phyloP scores from a whole-genome alignment of 2,888 invertebrate species.

The Seira musarum region DNA sequence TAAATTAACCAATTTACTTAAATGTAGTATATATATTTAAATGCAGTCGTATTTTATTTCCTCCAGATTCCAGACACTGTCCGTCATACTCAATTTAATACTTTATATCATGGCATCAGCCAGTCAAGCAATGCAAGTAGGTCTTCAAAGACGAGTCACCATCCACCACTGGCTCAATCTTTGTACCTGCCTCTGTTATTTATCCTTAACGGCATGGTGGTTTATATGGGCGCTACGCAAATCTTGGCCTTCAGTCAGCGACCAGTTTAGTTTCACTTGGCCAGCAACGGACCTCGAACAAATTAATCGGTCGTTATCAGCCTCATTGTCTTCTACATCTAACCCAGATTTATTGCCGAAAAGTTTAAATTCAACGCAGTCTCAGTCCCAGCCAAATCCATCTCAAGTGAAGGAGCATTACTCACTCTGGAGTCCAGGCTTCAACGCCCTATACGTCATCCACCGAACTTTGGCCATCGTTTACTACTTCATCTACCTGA shows the following conservation, averaged over 20 bases:
- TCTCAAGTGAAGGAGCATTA: slow-evolving; percentile 50
- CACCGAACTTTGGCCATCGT: slow-evolving; percentile 63
- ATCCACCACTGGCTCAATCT: slow-evolving; percentile 60
- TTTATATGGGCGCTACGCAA: slow-evolving; percentile 65
- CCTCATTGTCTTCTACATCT: neutral
- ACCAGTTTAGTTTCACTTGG: slow-evolving; percentile 67
- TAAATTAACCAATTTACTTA: neutral
- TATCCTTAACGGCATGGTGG: slow-evolving; percentile 59
- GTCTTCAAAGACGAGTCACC: slow-evolving; percentile 39
- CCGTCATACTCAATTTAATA: slow-evolving; percentile 58
- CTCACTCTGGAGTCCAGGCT: slow-evolving; percentile 65
- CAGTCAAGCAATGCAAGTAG: slow-evolving; percentile 64
- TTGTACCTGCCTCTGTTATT: slow-evolving; percentile 46
- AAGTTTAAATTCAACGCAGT: neutral
- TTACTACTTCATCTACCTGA: slow-evolving; percentile 59
- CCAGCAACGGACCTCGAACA: slow-evolving; percentile 14
- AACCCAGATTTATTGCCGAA: neutral
- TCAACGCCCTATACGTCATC: slow-evolving; percentile 60
- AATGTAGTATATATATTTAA: neutral
- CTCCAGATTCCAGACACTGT: slow-evolving; percentile 61
- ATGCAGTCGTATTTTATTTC: slow-evolving; percentile 22
- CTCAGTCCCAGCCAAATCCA: neutral
- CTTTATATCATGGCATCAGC: slow-evolving; percentile 63
- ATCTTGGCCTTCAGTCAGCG: slow-evolving; percentile 67
- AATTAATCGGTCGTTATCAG: slow-evolving; percentile 5